Evolutionary conservation across 2,797 vertebrate genomes (phyloP).

Genomic region (Gymnothorax reevesii): DNA sequence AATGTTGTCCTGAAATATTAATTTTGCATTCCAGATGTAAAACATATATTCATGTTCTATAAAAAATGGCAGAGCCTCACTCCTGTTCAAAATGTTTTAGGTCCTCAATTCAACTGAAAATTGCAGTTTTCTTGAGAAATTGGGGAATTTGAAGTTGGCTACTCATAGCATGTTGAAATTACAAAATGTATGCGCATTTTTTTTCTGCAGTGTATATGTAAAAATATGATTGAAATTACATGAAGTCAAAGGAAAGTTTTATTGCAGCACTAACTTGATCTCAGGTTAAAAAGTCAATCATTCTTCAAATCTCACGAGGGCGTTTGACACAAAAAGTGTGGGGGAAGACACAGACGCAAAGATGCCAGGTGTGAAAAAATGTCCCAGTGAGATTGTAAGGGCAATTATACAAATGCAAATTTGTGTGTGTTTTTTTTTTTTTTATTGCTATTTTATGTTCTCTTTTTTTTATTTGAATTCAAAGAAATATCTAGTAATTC

Average conservation of each 20-base stretch:
- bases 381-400: neutral
- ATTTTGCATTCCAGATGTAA: neutral
- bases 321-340: neutral
- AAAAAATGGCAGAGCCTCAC: too few species aligned
- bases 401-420: too few species aligned
- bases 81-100: too few species aligned
- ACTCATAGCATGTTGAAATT: too few species aligned
- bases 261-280: neutral
- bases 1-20: too few species aligned
- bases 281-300: neutral
- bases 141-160: too few species aligned
- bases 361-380: neutral
- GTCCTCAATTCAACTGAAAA: too few species aligned
- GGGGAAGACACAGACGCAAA: neutral
- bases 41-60: too few species aligned
- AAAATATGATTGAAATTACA: neutral
- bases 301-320: neutral
- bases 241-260: neutral
- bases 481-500: neutral
- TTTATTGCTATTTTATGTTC: neutral
- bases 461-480: neutral
- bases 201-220: too few species aligned
- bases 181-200: too few species aligned
- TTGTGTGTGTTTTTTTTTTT: neutral
- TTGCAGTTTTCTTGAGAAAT: too few species aligned